These are phyloP conservation scores for Sorex fumeus DNA, from an alignment of 2,113 vertebrate species.

Conservation along the genomic window DNA sequence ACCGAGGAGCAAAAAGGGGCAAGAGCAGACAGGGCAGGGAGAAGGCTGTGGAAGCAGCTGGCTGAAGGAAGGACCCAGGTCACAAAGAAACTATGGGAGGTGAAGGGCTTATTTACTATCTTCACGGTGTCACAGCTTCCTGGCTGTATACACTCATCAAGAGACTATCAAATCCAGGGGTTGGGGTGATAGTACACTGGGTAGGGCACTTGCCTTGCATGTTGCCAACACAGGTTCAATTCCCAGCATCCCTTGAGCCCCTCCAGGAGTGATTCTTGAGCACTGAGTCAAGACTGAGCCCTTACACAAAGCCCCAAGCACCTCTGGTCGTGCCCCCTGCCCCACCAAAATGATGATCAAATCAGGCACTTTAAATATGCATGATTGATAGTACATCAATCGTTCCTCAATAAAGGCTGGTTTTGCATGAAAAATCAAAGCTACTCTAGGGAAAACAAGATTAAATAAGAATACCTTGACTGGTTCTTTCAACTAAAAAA, in stretches of 20 bases:
- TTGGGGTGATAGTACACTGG: too few relatives aligned
- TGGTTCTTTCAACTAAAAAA: conserved; percentile 68
- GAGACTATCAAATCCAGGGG: too few relatives aligned
- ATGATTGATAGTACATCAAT: conserved; percentile 46
- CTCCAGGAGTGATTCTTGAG: too few relatives aligned
- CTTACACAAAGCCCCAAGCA: too few relatives aligned
- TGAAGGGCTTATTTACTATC: background rate
- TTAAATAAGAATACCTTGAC: conserved; percentile 26
- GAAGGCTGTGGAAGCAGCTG: background rate
- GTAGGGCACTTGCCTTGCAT: too few relatives aligned
- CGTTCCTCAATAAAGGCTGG: conserved; percentile 32
- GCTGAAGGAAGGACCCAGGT: background rate
- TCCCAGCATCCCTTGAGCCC: too few relatives aligned
- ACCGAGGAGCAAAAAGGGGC: background rate
- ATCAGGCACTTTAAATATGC: conserved; percentile 19
- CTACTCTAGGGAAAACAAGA: conserved; percentile 15
- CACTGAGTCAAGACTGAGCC: too few relatives aligned
- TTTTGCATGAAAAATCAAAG: conserved; percentile 31
- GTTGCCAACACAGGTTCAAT: too few relatives aligned
- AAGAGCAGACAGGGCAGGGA: background rate
- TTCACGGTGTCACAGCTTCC: background rate
- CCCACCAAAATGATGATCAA: background rate
- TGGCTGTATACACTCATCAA: background rate
- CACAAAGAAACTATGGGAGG: background rate
- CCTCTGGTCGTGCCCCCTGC: too few relatives aligned